Conservation (phyloP, 2,113 vertebrate species). For the Cyanistes caeruleus region DNA sequence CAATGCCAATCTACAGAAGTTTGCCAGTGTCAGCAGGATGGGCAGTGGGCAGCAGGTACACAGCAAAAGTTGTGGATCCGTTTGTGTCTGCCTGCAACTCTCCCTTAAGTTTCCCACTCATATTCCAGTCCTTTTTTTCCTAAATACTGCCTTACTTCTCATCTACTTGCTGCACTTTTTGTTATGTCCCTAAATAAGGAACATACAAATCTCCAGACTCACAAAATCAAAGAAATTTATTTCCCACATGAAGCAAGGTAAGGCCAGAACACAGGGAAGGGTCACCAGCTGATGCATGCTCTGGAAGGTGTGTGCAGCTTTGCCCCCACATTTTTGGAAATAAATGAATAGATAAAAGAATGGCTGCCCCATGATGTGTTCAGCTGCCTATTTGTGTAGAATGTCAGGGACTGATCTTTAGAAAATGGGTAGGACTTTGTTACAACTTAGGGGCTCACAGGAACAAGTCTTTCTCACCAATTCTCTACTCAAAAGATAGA, state of each 20-base stretch:
- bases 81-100: not conserved
- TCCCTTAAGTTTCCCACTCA: not conserved
- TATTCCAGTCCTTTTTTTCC: accelerated
- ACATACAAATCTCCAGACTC: not conserved
- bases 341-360: not conserved
- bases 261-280: not conserved
- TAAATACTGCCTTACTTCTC: not conserved
- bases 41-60: not conserved
- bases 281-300: not conserved
- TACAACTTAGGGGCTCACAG: not conserved
- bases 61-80: not conserved
- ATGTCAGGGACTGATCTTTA: not conserved
- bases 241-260: not conserved
- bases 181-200: not conserved
- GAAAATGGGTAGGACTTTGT: not conserved
- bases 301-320: not conserved
- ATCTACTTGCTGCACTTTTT: not conserved
- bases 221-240: not conserved
- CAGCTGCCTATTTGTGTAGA: not conserved
- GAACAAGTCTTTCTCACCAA: not conserved
- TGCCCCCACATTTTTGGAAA: not conserved
- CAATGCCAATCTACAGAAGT: not conserved
- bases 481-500: not conserved
- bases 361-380: not conserved
- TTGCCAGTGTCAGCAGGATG: not conserved